These are phyloP conservation scores for Lates calcarifer DNA, from an alignment of 2,113 vertebrate species.

Conservation along the genomic window DNA sequence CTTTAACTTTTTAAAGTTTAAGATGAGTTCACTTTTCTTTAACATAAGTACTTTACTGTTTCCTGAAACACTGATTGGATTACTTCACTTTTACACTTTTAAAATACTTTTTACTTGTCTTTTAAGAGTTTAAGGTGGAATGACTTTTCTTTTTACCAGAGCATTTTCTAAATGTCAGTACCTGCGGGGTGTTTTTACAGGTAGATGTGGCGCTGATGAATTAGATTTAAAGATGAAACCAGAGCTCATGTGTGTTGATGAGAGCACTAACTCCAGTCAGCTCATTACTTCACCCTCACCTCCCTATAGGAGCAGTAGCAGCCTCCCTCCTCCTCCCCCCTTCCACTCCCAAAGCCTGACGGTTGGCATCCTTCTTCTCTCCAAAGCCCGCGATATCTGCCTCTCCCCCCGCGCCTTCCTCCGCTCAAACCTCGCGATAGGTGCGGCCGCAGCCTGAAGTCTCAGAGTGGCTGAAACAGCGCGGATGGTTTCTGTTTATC, in stretches of 20 bases:
- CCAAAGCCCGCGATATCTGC: slow-evolving; percentile 38
- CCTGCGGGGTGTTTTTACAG: no score
- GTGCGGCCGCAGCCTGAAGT: neutral
- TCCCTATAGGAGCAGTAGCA: slow-evolving; percentile 39
- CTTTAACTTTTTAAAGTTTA: no score
- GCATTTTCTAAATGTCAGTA: no score
- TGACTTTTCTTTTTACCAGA: neutral
- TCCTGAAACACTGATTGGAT: no score
- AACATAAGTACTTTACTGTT: no score
- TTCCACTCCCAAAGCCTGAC: slow-evolving; percentile 10
- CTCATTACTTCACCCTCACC: slow-evolving; percentile 14
- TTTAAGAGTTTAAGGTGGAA: neutral
- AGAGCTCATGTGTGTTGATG: no score
- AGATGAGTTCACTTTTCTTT: no score
- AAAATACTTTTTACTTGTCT: neutral
- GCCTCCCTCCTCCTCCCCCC: neutral
- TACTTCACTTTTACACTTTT: neutral
- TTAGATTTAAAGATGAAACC: no score
- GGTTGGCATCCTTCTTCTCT: slow-evolving; percentile 40
- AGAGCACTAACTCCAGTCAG: neutral
- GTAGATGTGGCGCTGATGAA: no score
- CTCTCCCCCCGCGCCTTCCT: neutral
- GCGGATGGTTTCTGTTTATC: slow-evolving; percentile 49
- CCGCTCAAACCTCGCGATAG: slow-evolving; percentile 32
- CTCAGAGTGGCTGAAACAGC: slow-evolving; percentile 21